Base-by-base conservation (phyloP, 2,797 vertebrate genomes). In the Lutjanus campechanus region DNA sequence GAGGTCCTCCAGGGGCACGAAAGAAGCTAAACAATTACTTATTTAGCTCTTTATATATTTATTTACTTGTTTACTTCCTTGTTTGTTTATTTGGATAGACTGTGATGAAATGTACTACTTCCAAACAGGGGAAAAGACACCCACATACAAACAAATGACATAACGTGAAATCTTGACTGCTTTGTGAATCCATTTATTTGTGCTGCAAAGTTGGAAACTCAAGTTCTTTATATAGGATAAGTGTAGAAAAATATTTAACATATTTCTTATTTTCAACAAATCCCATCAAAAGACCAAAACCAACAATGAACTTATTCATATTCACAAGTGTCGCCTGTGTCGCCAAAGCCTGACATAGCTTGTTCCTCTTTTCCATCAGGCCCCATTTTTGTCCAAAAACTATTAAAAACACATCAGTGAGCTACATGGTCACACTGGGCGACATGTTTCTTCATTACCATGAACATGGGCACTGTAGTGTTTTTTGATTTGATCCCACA, bases 11-110 rank as follows among this genome's bases (percentile, higher is more conserved):
- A 10, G 72, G 70, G 62, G 13, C 66, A 78, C 1, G 1, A 51
- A 71, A 43, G 36, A 73, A 59, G 47, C 56, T 41, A 51, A 89
- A 84, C 61, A 84, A 76, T 78, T 69, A 82, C 71, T 79, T 67
- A 49, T 81, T 82, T 73, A 67, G 43, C 40, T 46, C 12, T 81
- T 76, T 74, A 56, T 81, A 56, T 81, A 82, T 85, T 76, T 79
- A 83, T 85, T 67, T 74, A 47, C 40, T 62, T 83, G 62, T 81
- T 79, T 73, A 79, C 64, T 69, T 65, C 15, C n/a, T 53, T 59
- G 12, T 71, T 56, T 79, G 15, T 73, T 77, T 58, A 70, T 71
- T 78, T 69, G 17, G n/a, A 44, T 20, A 29, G 3, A 54, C 25
- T 69, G 16, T 55, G 69, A 65, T 74, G 6, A 72, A 51, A 79